Base-by-base conservation (phyloP, 2,888 invertebrate genomes). In the Stenichneumon culpator region DNA sequence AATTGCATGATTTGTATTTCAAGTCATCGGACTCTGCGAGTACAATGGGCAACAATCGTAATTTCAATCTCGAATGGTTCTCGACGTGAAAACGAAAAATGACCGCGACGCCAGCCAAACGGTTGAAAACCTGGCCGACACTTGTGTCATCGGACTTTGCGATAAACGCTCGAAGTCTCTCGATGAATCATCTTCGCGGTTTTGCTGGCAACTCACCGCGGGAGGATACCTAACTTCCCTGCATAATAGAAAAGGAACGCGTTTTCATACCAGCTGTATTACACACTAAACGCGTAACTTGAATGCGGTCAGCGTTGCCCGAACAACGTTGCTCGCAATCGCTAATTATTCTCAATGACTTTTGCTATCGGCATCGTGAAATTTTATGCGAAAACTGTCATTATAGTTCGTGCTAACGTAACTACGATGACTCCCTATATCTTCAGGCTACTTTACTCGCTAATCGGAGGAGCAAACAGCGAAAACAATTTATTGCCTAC, bases 151-250 rank as follows among this genome's bases (percentile, higher is more conserved):
- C 75, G 63, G 74, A 75, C 60, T 68, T 57, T 16, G 44, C 70
- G 77, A 82, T 82, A 82, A 82, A 77, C 77, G 70, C 54, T 3
- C 54, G 25, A 69, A 74, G 28, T 75, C 32, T 47, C 14, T 39
- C 22, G 77, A 28, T 82, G 82, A 82, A 67, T 82, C 77, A 82
- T 67, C 77, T 44, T 68, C 44, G 52, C 47, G 22, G 32, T 63
- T 70, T 36, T 50, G 50, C 25, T 69, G 74, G 69, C 75, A 82
- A 69, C 60, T 14, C 11, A 7, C 44, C 19, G 81, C 69, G 39
- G 52, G 36, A 80, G 63, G 52, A 70, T 11, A 68, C 28, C 63
- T 47, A 22, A 36, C 54, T 60, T 16, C 32, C 32, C 47, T 63
- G 52, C 28, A 32, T 65, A 54, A 52, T 70, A 22, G 28, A 65